These are phyloP conservation scores for Papilio glaucus DNA, from an alignment of 1,140 invertebrate species.

Conservation along the genomic window DNA sequence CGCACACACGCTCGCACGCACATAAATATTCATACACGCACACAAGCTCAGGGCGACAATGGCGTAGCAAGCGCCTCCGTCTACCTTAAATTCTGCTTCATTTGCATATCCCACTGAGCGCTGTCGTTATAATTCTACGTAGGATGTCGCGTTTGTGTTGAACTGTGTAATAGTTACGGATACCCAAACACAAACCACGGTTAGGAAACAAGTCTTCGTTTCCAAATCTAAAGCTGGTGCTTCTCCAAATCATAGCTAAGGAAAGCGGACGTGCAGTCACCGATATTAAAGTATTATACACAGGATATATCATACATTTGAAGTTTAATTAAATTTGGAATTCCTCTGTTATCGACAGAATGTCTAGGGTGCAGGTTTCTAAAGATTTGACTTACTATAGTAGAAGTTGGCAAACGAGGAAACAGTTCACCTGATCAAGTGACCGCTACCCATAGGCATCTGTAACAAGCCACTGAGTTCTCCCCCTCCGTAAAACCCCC, in stretches of 20 bases:
- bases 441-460: no score
- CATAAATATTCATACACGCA: conserved; percentile 29
- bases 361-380: background rate
- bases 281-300: no score
- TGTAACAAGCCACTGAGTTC: no score
- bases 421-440: no score
- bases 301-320: no score
- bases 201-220: background rate
- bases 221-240: background rate
- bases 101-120: conserved; percentile 71
- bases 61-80: conserved; percentile 47
- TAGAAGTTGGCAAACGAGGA: no score
- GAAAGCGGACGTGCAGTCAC: background rate
- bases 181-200: background rate
- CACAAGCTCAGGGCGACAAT: conserved; percentile 55
- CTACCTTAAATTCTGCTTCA: conserved; percentile 67
- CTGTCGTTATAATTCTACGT: conserved; percentile 53
- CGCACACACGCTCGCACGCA: conserved; percentile 39
- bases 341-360: background rate
- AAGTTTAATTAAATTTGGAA: no score
- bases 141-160: conserved; percentile 55
- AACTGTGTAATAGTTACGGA: conserved; percentile 30
- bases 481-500: no score
- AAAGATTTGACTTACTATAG: background rate
- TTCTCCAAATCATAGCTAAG: background rate